phyloP scores from a whole-genome alignment of 2,888 invertebrate genomes.

The Drosophila kuntzei region DNA sequence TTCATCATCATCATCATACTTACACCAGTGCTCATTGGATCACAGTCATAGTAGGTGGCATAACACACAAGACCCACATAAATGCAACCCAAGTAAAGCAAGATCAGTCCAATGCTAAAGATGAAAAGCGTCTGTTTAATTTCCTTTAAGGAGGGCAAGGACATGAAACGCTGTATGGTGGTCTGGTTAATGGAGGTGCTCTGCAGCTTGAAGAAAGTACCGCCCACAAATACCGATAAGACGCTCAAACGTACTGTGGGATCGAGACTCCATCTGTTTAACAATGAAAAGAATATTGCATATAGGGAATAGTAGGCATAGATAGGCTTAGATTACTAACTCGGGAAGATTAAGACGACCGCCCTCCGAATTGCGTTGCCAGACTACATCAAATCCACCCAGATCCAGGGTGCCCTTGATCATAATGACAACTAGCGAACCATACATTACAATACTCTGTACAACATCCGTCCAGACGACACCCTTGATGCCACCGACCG shows the following conservation, averaged over 20 bases:
- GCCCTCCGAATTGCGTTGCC: constrained; percentile 89
- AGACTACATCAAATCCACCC: constrained; percentile 89
- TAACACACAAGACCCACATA: constrained; percentile 91
- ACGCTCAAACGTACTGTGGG: constrained; percentile 93
- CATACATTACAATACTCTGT: constrained; percentile 91
- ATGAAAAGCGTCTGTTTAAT: constrained; percentile 90
- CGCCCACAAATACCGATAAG: constrained; percentile 91
- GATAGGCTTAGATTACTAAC: constrained; percentile 83
- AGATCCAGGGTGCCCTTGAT: constrained; percentile 90
- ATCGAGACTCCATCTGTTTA: constrained; percentile 88
- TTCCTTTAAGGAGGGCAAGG: constrained; percentile 89
- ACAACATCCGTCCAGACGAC: constrained; percentile 93
- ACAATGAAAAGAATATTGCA: too few relatives aligned
- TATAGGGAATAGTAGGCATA: accelerated
- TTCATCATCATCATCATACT: constrained; percentile 14
- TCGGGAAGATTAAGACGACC: constrained; percentile 90
- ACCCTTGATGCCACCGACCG: constrained; percentile 92
- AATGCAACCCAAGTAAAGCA: constrained; percentile 88
- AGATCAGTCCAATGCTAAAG: constrained; percentile 88
- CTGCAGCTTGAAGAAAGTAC: constrained; percentile 91
- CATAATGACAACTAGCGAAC: constrained; percentile 89
- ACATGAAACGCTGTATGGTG: constrained; percentile 93
- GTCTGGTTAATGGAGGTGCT: constrained; percentile 92
- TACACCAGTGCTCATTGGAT: constrained; percentile 92
- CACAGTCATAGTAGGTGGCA: constrained; percentile 91